Conservation (phyloP, 64 coral and sea anemone species). For the Porites lutea region DNA sequence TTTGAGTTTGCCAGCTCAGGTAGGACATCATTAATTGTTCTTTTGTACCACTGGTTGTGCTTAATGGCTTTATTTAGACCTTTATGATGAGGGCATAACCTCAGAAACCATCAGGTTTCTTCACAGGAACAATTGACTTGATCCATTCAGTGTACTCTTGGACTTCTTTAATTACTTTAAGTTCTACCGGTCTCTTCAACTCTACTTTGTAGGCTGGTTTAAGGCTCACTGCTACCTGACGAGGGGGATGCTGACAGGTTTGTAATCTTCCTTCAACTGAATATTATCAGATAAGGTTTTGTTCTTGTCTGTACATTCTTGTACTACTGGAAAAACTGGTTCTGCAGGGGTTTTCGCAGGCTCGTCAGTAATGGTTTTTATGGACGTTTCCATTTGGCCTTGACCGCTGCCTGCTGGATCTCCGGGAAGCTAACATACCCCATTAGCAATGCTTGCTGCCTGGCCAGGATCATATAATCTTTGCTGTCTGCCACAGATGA, state of each 20-base stretch:
- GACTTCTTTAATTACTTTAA: too few species aligned
- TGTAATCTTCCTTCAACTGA: constrained; percentile 40
- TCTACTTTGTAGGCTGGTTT: constrained; percentile 45
- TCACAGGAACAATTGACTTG: background rate
- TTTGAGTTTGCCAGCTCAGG: background rate
- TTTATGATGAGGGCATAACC: constrained; percentile 12
- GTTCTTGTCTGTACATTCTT: background rate
- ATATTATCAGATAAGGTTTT: constrained; percentile 31
- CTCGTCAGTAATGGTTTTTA: background rate
- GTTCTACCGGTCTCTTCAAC: background rate
- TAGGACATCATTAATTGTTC: constrained; percentile 4
- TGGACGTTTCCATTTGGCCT: background rate
- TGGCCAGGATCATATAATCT: background rate
- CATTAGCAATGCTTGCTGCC: background rate
- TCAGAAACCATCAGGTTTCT: background rate
- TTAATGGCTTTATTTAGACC: constrained; percentile 27
- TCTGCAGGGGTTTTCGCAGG: background rate
- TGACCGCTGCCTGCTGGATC: background rate
- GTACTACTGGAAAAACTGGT: background rate
- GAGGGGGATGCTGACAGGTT: constrained; percentile 28
- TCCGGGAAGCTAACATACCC: background rate
- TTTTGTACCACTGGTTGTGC: background rate
- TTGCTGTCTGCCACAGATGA: background rate
- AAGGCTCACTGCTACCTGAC: constrained; percentile 41
- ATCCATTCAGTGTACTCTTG: constrained; percentile 23